Conservation (phyloP, 2,888 invertebrate genomes). For the Tetranychus truncatus region DNA sequence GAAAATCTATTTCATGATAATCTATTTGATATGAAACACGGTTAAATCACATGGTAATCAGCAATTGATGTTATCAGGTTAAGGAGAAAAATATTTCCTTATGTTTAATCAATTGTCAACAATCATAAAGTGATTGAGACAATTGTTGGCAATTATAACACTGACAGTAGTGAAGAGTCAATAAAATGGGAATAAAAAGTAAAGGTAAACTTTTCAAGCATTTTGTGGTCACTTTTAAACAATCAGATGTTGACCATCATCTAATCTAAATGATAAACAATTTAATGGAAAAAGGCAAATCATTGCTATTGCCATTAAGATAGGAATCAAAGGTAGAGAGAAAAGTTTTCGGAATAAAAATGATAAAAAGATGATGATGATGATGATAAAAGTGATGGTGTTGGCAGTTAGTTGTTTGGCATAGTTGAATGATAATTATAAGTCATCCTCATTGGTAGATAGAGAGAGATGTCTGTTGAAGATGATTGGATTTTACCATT, state of each 20-base stretch:
- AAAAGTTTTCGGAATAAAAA: neutral
- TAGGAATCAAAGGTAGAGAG: neutral
- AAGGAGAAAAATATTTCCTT: too few relatives aligned
- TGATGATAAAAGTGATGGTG: neutral
- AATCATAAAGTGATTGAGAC: too few relatives aligned
- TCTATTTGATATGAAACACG: neutral
- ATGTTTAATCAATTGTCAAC: too few relatives aligned
- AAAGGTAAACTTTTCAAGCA: too few relatives aligned
- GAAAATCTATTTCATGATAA: neutral
- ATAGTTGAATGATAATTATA: neutral
- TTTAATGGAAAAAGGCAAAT: neutral
- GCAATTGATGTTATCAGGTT: neutral
- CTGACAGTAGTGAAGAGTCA: too few relatives aligned
- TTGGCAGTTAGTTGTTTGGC: neutral
- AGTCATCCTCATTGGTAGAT: neutral
- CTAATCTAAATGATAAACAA: neutral
- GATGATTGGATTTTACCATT: neutral
- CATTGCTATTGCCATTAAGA: neutral
- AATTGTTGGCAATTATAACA: too few relatives aligned
- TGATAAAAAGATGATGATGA: neutral
- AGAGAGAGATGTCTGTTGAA: neutral
- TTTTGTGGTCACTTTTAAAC: neutral
- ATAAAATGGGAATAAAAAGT: too few relatives aligned
- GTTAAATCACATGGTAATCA: neutral
- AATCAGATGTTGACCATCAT: neutral